Conservation (phyloP, 1,140 invertebrate species). For the Sinella curviseta region DNA sequence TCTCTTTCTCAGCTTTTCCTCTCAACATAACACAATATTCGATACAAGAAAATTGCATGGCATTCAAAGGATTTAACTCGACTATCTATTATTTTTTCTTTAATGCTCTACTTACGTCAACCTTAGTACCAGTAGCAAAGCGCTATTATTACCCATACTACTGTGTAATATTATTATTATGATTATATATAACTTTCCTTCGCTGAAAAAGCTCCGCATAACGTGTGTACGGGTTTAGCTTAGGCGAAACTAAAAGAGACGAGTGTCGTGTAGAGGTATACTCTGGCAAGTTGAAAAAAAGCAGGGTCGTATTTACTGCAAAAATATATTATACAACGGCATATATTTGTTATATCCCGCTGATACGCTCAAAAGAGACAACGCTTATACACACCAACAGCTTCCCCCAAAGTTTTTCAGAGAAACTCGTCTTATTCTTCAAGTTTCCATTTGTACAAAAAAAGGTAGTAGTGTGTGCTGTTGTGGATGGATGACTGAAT, state of each 20-base stretch:
- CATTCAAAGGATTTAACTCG: conserved; percentile 12
- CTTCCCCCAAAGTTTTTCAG: not conserved
- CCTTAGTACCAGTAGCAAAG: no score
- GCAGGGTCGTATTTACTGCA: no score
- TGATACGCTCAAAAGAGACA: not conserved
- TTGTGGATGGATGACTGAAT: conserved; percentile 10
- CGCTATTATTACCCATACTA: no score
- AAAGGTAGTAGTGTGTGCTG: not conserved
- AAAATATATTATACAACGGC: no score
- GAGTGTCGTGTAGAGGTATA: no score
- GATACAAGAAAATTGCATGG: conserved; percentile 14
- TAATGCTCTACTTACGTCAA: conserved; percentile 14
- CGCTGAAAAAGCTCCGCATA: not conserved
- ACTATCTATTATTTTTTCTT: conserved; percentile 17
- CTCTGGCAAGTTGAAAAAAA: no score
- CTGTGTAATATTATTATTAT: not conserved
- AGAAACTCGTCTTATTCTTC: not conserved
- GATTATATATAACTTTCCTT: not conserved
- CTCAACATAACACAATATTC: not conserved
- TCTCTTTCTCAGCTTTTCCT: no score
- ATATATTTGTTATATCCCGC: not conserved
- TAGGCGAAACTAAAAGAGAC: no score
- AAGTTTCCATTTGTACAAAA: not conserved
- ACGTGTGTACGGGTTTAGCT: not conserved
- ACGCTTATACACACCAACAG: not conserved